A percentile compares a stretch with the other conserved stretches of the same genome.
Conservation (phyloP, 2,797 vertebrate genomes). For the Gallinago stenura region DNA sequence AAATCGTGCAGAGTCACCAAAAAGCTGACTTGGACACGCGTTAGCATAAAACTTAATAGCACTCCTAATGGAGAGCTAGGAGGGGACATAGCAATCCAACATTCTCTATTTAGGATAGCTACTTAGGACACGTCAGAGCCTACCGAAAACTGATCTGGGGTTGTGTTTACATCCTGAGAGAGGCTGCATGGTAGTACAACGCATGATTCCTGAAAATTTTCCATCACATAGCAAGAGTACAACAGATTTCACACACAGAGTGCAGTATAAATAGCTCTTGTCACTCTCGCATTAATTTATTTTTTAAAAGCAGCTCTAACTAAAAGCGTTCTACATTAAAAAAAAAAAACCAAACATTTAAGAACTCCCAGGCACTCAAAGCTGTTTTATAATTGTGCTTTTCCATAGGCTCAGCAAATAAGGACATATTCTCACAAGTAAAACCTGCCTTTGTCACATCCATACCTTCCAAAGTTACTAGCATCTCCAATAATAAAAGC, state of each 20-base stretch:
- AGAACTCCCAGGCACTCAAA: background rate
- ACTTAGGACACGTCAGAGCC: background rate
- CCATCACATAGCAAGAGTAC: background rate
- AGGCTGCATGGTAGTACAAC: rapidly evolving
- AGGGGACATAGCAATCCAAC: rapidly evolving
- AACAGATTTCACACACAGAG: background rate
- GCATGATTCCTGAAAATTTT: background rate
- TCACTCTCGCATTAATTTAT: background rate
- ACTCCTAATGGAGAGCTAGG: background rate
- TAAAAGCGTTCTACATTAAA: background rate
- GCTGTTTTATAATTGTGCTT: background rate
- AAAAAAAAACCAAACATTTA: background rate
- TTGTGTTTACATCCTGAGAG: background rate
- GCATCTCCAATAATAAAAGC: background rate
- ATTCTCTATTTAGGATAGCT: background rate
- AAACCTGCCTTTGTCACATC: background rate
- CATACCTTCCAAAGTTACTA: background rate
- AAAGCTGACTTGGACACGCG: background rate
- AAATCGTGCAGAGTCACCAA: background rate
- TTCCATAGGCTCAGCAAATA: background rate
- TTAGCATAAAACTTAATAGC: background rate
- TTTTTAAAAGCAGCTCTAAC: background rate
- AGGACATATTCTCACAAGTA: background rate
- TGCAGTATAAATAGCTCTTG: background rate
- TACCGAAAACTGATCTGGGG: background rate